Conservation (phyloP, 1,140 invertebrate species). For the Trichonephila clavata region DNA sequence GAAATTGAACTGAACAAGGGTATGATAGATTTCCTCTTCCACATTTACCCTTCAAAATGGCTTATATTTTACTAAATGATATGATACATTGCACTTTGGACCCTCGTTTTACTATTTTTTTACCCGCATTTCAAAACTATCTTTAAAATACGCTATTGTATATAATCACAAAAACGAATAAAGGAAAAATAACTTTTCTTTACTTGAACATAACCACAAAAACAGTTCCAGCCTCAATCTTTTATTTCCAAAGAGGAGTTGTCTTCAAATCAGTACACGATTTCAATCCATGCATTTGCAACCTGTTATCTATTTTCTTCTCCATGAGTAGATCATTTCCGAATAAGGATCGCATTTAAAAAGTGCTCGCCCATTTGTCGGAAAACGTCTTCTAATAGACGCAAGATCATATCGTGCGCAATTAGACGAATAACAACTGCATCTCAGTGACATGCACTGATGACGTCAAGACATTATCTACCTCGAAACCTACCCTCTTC, state of each 20-base stretch:
- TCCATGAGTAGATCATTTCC: not conserved
- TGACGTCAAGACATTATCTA: constrained; percentile 60
- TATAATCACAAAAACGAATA: not conserved
- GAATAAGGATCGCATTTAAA: constrained; percentile 21
- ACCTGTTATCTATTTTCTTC: constrained; percentile 42
- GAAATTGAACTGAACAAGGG: no score
- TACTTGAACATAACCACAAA: not conserved
- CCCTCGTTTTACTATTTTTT: no score
- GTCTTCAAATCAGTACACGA: not conserved
- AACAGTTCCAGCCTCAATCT: not conserved
- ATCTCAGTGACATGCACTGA: constrained; percentile 55
- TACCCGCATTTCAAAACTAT: no score
- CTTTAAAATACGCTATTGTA: no score
- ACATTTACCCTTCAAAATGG: no score
- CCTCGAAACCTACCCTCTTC: not conserved
- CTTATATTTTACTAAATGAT: no score
- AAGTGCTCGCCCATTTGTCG: constrained; percentile 48
- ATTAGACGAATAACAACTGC: constrained; percentile 53
- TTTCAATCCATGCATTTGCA: constrained; percentile 18
- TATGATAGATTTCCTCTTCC: no score
- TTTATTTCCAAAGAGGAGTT: not conserved
- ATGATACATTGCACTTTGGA: no score
- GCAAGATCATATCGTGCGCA: constrained; percentile 53
- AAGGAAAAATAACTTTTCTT: not conserved
- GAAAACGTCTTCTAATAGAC: constrained; percentile 44